Percentiles rank a stretch among this genome's conserved stretches.
Evolutionary conservation across 2,797 vertebrate genomes (phyloP).

Genomic region (Allobates femoralis): DNA sequence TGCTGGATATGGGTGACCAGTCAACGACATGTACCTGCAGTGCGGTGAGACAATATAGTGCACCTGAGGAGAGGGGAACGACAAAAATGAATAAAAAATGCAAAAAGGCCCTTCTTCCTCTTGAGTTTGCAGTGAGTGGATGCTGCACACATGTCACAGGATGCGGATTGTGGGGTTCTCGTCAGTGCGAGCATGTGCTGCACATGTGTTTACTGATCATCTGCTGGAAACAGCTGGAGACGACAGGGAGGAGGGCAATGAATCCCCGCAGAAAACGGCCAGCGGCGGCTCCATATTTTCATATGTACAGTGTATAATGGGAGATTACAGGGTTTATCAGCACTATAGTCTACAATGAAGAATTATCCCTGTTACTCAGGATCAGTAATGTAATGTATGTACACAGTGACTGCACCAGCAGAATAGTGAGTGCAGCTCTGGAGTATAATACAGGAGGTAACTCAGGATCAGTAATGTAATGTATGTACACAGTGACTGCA

Average conservation of each 20-base stretch:
- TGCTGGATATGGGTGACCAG: too few species aligned
- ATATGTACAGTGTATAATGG: background rate
- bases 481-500: too few species aligned
- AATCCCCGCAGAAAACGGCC: background rate
- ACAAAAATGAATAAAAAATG: too few species aligned
- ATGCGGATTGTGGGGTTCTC: background rate
- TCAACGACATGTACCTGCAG: too few species aligned
- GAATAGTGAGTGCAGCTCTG: too few species aligned
- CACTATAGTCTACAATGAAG: background rate
- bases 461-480: too few species aligned
- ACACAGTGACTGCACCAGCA: too few species aligned
- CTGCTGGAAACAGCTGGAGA: conserved; percentile 13
- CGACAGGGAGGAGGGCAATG: background rate
- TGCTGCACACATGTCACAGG: background rate
- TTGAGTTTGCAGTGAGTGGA: background rate
- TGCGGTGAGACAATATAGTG: too few species aligned
- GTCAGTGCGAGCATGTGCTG: background rate
- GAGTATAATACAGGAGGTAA: too few species aligned
- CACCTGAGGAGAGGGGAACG: too few species aligned
- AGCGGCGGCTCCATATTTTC: background rate
- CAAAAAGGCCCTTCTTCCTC: too few species aligned
- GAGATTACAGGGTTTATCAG: background rate
- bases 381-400: background rate
- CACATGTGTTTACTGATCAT: conserved; percentile 5
- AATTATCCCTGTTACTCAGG: background rate